Conservation (phyloP, 1,140 invertebrate species). For the Nixonia krombeini region DNA sequence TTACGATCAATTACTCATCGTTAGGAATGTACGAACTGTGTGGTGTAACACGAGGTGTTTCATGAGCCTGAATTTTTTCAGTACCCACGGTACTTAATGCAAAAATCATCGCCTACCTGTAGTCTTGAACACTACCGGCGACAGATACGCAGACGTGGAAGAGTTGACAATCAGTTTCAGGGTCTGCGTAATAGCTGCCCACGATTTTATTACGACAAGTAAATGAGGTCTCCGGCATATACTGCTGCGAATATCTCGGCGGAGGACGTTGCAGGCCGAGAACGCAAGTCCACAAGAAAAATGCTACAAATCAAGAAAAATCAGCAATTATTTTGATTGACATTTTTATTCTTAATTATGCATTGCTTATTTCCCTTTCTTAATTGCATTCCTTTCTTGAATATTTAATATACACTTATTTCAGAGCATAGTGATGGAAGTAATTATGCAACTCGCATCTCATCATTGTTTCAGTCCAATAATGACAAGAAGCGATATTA, state of each 20-base stretch:
- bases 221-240: conserved; percentile 89
- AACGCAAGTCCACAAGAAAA: conserved; percentile 58
- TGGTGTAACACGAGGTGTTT: neutral
- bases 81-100: neutral
- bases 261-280: conserved; percentile 71
- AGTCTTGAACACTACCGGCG: conserved; percentile 74
- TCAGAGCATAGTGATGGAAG: too few species aligned
- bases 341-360: neutral
- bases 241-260: conserved; percentile 82
- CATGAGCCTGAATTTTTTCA: neutral
- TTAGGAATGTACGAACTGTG: too few species aligned
- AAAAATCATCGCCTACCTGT: conserved; percentile 59
- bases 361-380: neutral
- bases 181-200: conserved; percentile 92
- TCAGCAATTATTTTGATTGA: neutral
- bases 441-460: too few species aligned
- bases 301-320: conserved; percentile 47
- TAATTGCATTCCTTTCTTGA: too few species aligned
- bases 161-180: conserved; percentile 92
- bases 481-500: too few species aligned
- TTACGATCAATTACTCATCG: too few species aligned
- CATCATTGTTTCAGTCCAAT: too few species aligned
- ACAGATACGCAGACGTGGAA: conserved; percentile 92
- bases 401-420: too few species aligned
- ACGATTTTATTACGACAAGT: conserved; percentile 89